Base-by-base conservation (phyloP, 2,113 vertebrate species). In the Oreochromis niloticus region DNA sequence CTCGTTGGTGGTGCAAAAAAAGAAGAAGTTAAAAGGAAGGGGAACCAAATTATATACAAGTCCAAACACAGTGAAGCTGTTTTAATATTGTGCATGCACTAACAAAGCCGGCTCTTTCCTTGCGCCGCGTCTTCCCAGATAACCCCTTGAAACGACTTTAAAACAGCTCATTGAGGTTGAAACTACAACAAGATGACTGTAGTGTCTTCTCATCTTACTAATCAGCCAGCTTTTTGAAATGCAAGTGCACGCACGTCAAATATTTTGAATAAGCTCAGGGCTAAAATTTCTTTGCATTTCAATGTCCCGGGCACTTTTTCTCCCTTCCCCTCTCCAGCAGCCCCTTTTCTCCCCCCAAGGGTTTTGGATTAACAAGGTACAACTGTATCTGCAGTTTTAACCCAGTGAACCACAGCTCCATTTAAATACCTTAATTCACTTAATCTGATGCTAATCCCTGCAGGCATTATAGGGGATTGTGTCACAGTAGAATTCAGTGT, bases 391-490 rank as follows among this genome's bases (percentile, higher is more conserved):
- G 86, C 93, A 91, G 91, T 92, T 94, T 92, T 93, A 91, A 94
- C 90, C 94, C 94, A 94, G 85, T 92, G 90, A 95, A 93, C 94
- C 90, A 63, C 63, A 85, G 93, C 93, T 89, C 88, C 84, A 85
- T 93, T 94, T 96, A 95, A 95, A 95, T 94, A 93, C 94, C 91
- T 92, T 95, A 95, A 96, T 94, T 94, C 93, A 86, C 91, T 87
- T 96, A 95, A 96, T 96, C 96, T 95, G 94, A 87, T 90, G 83
- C 85, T 96, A 96, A 96, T 96, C 95, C 94, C 86, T 68, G 30
- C 59, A 81, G 87, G 94, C 88, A 93, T 95, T 92, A 94, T 78
- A 91, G 88, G 81, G 87, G 92, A 93, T 95, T 94, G 94, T 94
- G 93, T 94, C 91, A 91, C 93, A 87, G 91, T 91, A 88, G 86